Conservation (phyloP, 1,140 invertebrate genomes). For the Liolophura sinensis region DNA sequence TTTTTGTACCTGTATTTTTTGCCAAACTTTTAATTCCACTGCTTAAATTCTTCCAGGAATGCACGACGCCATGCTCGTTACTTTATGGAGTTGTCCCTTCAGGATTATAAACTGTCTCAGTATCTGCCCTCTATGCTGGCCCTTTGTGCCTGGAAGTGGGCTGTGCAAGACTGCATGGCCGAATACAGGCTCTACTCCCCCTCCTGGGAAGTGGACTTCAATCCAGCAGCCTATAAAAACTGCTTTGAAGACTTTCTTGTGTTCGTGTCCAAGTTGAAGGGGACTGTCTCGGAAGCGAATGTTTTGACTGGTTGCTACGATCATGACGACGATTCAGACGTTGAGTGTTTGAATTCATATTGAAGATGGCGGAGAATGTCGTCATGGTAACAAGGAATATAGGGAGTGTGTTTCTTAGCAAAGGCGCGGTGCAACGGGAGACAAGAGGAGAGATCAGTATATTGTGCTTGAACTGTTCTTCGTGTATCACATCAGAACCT, state of each 20-base stretch:
- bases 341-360: too few relatives aligned
- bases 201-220: too few relatives aligned
- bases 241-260: background rate
- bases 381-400: too few relatives aligned
- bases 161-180: conserved; percentile 18
- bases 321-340: too few relatives aligned
- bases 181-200: conserved; percentile 26
- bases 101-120: conserved; percentile 37
- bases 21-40: background rate
- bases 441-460: too few relatives aligned
- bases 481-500: too few relatives aligned
- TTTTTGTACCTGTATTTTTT: background rate
- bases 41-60: conserved; percentile 24
- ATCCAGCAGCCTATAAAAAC: background rate
- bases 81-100: conserved; percentile 30
- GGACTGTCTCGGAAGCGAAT: too few relatives aligned
- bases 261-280: background rate
- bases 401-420: too few relatives aligned
- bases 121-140: conserved; percentile 33
- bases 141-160: conserved; percentile 32
- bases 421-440: too few relatives aligned
- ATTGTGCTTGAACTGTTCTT: too few relatives aligned
- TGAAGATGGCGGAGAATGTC: too few relatives aligned
- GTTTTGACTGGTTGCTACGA: too few relatives aligned
- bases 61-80: conserved; percentile 25